A percentile compares a stretch with the other conserved stretches of the same genome.
Evolutionary conservation across 2,113 vertebrate genomes (phyloP).

Genomic region (Junco hyemalis): DNA sequence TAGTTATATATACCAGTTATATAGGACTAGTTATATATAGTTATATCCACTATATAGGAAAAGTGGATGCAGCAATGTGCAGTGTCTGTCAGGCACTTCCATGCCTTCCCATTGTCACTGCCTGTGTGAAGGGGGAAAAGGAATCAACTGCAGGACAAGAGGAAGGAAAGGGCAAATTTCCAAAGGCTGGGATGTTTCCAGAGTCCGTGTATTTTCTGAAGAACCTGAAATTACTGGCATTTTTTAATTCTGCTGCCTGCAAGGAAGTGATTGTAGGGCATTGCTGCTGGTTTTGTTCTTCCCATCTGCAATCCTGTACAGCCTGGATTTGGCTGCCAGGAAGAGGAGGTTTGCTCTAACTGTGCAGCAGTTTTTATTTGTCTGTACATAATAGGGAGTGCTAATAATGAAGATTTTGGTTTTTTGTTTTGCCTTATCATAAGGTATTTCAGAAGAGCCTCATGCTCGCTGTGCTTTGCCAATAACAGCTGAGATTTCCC

Average conservation of each 20-base stretch:
- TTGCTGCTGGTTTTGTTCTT: background rate
- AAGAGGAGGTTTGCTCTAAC: background rate
- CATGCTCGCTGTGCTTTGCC: background rate
- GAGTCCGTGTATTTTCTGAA: background rate
- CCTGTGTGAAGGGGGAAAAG: background rate
- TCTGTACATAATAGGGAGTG: background rate
- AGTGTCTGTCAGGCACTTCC: background rate
- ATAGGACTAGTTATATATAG: background rate
- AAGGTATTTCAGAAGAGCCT: background rate
- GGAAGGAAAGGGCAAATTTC: background rate
- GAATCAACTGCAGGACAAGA: background rate
- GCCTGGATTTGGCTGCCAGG: background rate
- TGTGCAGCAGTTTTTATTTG: background rate
- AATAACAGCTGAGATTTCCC: background rate
- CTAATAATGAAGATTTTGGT: background rate
- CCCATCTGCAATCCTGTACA: background rate
- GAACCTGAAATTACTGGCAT: background rate
- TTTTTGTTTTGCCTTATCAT: background rate
- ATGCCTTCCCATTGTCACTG: background rate
- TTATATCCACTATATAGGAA: background rate
- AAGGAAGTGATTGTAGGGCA: background rate
- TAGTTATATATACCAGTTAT: background rate
- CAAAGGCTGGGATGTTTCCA: background rate
- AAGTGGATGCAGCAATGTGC: background rate
- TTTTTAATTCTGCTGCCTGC: background rate